A percentile compares a stretch with the other conserved stretches of the same genome.
Evolutionary conservation across 2,113 vertebrate species (phyloP).

Genomic region (Rhipidura dahli): DNA sequence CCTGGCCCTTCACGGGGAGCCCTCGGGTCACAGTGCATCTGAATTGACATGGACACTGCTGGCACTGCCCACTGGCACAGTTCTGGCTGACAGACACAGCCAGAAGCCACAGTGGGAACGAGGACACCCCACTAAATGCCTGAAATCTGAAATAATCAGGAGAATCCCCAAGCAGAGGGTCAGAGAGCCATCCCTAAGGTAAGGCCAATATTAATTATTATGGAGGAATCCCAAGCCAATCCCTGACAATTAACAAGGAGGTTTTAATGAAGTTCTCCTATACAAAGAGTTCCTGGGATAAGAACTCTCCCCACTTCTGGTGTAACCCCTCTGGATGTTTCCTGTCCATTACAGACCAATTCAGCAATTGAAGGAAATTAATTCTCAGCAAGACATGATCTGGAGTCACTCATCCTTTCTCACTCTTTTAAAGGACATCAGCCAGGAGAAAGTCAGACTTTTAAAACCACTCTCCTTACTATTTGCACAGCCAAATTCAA

Average conservation of each 20-base stretch:
- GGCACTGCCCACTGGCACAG: not conserved
- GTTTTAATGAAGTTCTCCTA: not conserved
- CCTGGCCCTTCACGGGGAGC: not conserved
- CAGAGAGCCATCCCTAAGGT: not conserved
- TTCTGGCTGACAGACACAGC: not conserved
- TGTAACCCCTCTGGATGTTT: not conserved
- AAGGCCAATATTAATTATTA: fast-evolving
- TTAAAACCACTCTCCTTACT: not conserved
- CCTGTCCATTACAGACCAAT: not conserved
- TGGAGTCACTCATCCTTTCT: not conserved
- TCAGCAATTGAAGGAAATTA: constrained; percentile 1
- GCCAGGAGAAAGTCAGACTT: not conserved
- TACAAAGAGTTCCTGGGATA: not conserved
- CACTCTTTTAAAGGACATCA: not conserved
- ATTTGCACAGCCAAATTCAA: not conserved
- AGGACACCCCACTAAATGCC: not conserved
- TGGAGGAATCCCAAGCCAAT: not conserved
- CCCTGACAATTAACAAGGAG: not conserved
- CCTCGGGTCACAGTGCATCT: not conserved
- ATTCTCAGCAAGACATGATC: not conserved
- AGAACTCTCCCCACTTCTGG: not conserved
- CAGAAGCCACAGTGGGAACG: not conserved
- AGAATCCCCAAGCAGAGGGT: not conserved
- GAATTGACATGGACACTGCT: not conserved
- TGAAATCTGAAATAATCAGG: not conserved